phyloP scores from a whole-genome alignment of 1,140 invertebrate species.

The Oedothorax gibbosus region DNA sequence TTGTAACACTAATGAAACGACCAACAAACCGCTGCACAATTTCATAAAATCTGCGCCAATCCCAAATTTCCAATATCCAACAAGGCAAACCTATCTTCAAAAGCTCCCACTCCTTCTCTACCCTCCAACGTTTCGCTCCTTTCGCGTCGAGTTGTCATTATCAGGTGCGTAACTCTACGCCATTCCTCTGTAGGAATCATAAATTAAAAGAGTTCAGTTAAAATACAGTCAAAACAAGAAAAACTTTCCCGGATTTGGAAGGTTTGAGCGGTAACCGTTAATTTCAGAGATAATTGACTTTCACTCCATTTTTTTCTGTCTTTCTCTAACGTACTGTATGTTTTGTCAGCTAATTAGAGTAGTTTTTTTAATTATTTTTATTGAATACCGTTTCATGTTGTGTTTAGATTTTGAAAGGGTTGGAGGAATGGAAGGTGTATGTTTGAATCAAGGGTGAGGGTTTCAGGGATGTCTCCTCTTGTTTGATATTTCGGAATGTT shows the following conservation, averaged over 20 bases:
- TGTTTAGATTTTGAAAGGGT: background rate
- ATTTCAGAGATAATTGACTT: slow-evolving; percentile 53
- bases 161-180: slow-evolving; percentile 39
- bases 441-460: background rate
- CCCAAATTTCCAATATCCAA: background rate
- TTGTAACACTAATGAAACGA: too few species aligned
- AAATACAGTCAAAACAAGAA: background rate
- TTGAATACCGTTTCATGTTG: slow-evolving; percentile 4
- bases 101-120: background rate
- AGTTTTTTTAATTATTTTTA: slow-evolving; percentile 8
- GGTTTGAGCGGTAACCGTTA: slow-evolving; percentile 44
- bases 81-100: background rate
- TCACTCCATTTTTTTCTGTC: slow-evolving; percentile 18
- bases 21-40: too few species aligned
- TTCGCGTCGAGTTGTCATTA: slow-evolving; percentile 48
- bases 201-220: slow-evolving; percentile 29
- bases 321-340: background rate
- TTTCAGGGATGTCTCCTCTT: background rate
- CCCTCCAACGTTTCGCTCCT: slow-evolving; percentile 18
- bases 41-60: too few species aligned
- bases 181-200: slow-evolving; percentile 20
- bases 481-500: background rate
- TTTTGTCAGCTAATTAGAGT: slow-evolving; percentile 18
- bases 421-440: background rate
- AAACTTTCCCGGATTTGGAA: slow-evolving; percentile 32